Conservation (phyloP, 1,140 invertebrate genomes). For the Heliothis subflexa region DNA sequence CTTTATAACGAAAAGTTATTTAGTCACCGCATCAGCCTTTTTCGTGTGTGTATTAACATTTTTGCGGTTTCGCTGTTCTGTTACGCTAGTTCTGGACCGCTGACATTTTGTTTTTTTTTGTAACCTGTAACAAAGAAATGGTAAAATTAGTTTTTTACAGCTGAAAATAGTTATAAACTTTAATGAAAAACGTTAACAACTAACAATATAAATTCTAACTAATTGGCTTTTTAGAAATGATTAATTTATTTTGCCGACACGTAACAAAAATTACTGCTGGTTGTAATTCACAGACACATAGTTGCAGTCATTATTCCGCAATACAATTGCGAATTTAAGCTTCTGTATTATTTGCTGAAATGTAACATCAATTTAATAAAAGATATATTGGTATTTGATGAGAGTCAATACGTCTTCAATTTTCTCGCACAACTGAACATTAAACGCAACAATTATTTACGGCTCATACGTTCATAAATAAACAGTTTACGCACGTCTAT, state of each 20-base stretch:
- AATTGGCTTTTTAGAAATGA: no score
- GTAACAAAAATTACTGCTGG: no score
- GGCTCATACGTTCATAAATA: conserved; percentile 61
- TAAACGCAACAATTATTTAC: conserved; percentile 59
- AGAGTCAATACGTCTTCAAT: conserved; percentile 43
- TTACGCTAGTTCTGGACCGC: conserved; percentile 38
- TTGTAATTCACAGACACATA: no score
- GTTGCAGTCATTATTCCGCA: neutral
- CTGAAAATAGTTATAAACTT: no score
- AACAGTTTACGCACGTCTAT: conserved; percentile 61
- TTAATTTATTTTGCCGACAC: neutral
- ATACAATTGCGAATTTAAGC: neutral
- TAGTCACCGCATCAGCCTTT: conserved; percentile 72
- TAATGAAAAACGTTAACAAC: no score
- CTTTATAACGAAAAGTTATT: conserved; percentile 47
- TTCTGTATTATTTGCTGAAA: neutral
- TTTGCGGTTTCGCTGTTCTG: conserved; percentile 53
- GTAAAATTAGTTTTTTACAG: neutral
- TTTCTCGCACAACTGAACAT: conserved; percentile 42
- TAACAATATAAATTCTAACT: no score
- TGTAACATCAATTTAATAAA: conserved; percentile 6
- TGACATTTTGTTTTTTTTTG: conserved; percentile 56
- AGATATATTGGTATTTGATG: conserved; percentile 36
- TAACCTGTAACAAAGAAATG: conserved; percentile 58
- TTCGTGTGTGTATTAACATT: conserved; percentile 67